Evolutionary conservation across 2,888 invertebrate genomes (phyloP), one percentile per base, ranked within the genome.

Genomic region (Mythimna ferrago): DNA sequence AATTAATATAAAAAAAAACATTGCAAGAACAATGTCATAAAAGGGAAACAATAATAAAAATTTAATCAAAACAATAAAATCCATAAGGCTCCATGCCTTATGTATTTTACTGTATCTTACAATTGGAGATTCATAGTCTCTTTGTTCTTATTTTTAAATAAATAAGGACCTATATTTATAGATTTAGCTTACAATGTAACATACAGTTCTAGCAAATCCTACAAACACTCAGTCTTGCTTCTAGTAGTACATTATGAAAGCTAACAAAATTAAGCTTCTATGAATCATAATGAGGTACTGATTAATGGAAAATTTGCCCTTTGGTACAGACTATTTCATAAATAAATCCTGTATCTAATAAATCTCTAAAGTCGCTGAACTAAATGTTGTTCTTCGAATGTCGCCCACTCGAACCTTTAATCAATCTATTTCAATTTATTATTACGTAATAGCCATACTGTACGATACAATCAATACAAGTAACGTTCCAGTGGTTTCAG

Each of bases 401-500:
- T 64, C 82, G 82, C 82, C 82, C 60, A 81, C 79, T 57, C 56
- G 60, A 32, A 66, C 56, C 60, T 77, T 64, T 64, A 71, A 71
- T 66, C 66, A 71, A 71, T 77, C 71, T 64, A 79, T 58, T 81
- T 76, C 56, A 76, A 81, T 77, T 81, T 79, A 81, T 76, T 79
- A 71, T 71, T 66, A 66, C 66, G 82, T 71, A 81, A 75, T 66
- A 16, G 62, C 35, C 53, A 54, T 57, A 32, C 32, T 70, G 69
- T 74, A 69, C 66, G 56, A 35, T 48, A 54, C 32, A 81, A 78
- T 81, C 69, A 57, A 76, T 69, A 62, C 56, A 62, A 54, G 64
- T 32, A 54, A 53, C 21, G 81, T 71, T 71, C 38, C 44, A 64
- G 38, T 57, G 35, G 56, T 60, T 70, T 62, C 48, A 66, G 35